Evolutionary conservation across 2,888 invertebrate species (phyloP).

Genomic region (Chrysolina americana): DNA sequence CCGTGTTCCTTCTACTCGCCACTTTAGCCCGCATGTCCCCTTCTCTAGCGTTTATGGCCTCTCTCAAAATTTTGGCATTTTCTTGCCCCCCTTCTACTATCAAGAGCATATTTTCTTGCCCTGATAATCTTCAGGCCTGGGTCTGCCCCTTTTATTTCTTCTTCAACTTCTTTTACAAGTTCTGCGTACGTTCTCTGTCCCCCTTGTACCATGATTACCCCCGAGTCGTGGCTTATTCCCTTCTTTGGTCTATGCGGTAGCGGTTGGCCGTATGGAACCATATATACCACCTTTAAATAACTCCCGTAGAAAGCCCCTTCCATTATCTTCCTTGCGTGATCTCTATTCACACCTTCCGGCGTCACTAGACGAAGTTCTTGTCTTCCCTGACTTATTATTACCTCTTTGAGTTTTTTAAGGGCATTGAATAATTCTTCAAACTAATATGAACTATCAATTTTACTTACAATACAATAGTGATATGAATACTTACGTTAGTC

Average conservation of each 20-base stretch:
- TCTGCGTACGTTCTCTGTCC: slow-evolving; percentile 27
- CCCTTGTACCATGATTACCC: background rate
- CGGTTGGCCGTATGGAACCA: background rate
- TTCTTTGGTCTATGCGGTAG: background rate
- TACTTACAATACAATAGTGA: background rate
- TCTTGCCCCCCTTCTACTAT: slow-evolving; percentile 26
- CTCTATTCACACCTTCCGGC: background rate
- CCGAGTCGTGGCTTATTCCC: background rate
- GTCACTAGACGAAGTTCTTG: background rate
- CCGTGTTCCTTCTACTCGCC: background rate
- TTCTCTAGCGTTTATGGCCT: background rate
- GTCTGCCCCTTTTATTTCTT: slow-evolving; percentile 3
- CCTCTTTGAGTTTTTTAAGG: background rate
- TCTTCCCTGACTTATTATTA: background rate
- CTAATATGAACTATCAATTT: background rate
- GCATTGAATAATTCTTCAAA: background rate
- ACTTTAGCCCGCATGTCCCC: background rate
- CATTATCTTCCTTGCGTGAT: background rate
- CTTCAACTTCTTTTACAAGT: slow-evolving; percentile 23
- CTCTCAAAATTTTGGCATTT: slow-evolving; percentile 3
- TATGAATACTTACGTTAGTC: background rate
- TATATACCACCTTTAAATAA: background rate
- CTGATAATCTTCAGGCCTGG: slow-evolving; percentile 24
- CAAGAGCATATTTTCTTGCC: slow-evolving; percentile 18
- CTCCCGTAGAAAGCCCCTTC: background rate